Percentiles rank a stretch among this genome's conserved stretches.
Conservation (phyloP, 2,797 vertebrate species). For the Sphenopsis melanotis region DNA sequence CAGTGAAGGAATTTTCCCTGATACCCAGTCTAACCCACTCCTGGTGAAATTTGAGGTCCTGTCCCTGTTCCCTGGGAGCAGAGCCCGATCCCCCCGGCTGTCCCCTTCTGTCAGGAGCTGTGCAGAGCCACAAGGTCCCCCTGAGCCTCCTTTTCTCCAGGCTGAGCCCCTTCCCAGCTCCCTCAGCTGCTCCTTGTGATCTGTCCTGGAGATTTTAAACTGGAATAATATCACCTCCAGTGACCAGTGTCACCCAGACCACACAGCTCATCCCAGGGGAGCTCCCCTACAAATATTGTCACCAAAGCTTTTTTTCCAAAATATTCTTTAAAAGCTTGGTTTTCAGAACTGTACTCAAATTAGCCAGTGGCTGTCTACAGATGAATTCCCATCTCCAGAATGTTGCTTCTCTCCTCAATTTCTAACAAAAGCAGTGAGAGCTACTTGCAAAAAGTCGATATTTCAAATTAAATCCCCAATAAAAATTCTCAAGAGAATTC, state of each 20-base stretch:
- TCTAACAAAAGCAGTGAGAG: neutral
- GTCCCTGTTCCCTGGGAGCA: neutral
- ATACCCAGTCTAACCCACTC: neutral
- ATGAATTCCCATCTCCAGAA: neutral
- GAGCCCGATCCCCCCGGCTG: accelerated
- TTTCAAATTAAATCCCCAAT: neutral
- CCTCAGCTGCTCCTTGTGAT: neutral
- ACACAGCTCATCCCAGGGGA: neutral
- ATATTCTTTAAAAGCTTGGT: neutral
- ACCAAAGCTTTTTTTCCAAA: neutral
- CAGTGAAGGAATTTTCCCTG: neutral
- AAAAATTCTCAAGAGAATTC: neutral
- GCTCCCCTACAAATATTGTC: neutral
- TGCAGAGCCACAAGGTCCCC: neutral
- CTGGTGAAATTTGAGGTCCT: neutral
- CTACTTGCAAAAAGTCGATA: neutral
- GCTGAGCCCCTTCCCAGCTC: neutral
- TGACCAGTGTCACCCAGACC: neutral
- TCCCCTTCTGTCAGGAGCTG: neutral
- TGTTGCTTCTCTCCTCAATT: neutral
- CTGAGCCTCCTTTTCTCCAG: neutral
- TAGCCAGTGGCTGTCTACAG: neutral
- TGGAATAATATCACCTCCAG: neutral
- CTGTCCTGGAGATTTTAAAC: neutral
- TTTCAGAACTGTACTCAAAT: neutral